Evolutionary conservation across 2,797 vertebrate genomes (phyloP).

Genomic region (Graptemys geographica): DNA sequence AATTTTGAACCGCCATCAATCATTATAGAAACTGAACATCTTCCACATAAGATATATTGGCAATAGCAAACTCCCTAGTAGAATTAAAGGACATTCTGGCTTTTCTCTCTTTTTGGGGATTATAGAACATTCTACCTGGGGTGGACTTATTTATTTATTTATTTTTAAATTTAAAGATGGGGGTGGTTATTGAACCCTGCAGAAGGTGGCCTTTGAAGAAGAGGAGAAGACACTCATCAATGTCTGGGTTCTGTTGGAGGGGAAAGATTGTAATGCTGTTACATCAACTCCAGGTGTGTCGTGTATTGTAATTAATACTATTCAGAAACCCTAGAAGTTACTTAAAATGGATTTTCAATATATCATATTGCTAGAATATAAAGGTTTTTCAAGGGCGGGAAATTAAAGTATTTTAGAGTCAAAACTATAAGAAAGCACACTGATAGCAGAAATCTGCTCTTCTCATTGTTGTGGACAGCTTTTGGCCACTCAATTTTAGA

Average conservation of each 20-base stretch:
- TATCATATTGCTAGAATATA: neutral
- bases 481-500: constrained; percentile 21
- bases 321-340: neutral
- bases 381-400: neutral
- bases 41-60: neutral
- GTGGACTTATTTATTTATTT: neutral
- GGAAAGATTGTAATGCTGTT: neutral
- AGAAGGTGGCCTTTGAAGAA: neutral
- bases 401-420: neutral
- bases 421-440: constrained; percentile 2
- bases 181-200: neutral
- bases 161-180: neutral
- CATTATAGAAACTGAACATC: neutral
- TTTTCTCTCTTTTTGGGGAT: neutral
- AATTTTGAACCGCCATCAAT: constrained; percentile 18
- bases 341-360: constrained; percentile 1
- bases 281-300: neutral
- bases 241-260: neutral
- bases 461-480: constrained; percentile 6
- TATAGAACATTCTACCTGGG: neutral
- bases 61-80: neutral
- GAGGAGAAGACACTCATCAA: neutral
- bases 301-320: neutral
- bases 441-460: rapidly evolving
- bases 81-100: neutral